These are phyloP conservation scores for Pelagia noctiluca DNA, from an alignment of 30 jellyfish, hydroid and myxozoan genomes.

Conservation along the genomic window DNA sequence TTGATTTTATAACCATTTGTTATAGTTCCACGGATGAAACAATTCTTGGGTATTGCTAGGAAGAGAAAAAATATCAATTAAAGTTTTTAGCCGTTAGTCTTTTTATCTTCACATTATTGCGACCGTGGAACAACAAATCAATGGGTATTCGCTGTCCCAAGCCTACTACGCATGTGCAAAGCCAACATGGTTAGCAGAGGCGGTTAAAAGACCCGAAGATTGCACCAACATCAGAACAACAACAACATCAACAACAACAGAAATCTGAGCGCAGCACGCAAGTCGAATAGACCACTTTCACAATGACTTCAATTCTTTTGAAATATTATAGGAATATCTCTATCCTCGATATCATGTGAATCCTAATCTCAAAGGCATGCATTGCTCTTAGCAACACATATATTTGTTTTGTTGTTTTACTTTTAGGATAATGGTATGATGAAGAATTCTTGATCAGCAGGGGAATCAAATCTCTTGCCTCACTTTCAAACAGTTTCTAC, in stretches of 20 bases:
- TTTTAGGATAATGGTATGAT: neutral
- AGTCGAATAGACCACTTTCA: too few relatives aligned
- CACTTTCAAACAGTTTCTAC: too few relatives aligned
- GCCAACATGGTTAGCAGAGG: neutral
- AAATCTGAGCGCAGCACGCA: too few relatives aligned
- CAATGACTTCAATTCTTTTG: too few relatives aligned
- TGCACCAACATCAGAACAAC: neutral
- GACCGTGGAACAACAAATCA: too few relatives aligned
- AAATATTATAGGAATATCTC: too few relatives aligned
- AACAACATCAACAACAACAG: too few relatives aligned
- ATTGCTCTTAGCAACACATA: neutral
- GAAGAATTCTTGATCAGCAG: too few relatives aligned
- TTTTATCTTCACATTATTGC: too few relatives aligned
- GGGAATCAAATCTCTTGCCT: too few relatives aligned
- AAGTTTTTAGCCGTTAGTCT: too few relatives aligned
- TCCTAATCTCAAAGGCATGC: neutral
- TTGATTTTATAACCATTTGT: neutral
- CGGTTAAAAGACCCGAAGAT: neutral
- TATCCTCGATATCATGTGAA: neutral
- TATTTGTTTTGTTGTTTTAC: neutral
- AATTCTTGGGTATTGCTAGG: neutral
- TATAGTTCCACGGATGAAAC: neutral
- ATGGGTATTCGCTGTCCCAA: neutral
- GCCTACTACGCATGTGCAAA: neutral
- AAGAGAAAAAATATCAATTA: neutral